Conservation (phyloP, 2,888 invertebrate genomes). For the Synanthedon formicaeformis region DNA sequence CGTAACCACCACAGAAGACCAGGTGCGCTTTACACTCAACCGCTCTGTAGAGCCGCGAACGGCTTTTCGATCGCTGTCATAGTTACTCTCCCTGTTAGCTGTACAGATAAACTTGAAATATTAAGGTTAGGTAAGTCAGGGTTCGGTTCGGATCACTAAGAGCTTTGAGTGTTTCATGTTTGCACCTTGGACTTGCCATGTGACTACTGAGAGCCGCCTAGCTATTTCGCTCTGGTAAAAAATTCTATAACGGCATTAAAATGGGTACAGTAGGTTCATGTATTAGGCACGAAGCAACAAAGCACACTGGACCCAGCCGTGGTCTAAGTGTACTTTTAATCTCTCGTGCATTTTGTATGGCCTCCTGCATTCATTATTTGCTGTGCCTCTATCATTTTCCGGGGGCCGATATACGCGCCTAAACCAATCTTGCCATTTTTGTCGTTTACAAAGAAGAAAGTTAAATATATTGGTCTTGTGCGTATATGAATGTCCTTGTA, state of each 20-base stretch:
- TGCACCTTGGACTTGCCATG: constrained; percentile 73
- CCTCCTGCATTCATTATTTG: background rate
- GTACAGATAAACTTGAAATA: constrained; percentile 9
- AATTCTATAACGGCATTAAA: constrained; percentile 39
- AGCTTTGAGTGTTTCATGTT: constrained; percentile 73
- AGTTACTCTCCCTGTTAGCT: constrained; percentile 44
- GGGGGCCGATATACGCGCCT: background rate
- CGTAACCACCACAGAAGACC: constrained; percentile 59
- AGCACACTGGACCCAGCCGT: background rate
- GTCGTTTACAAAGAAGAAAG: background rate
- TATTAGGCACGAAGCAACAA: background rate
- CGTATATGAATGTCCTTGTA: constrained; percentile 53
- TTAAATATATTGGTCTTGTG: background rate
- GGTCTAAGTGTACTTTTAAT: background rate
- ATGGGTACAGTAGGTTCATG: background rate
- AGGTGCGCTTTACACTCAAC: constrained; percentile 35
- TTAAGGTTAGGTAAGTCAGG: constrained; percentile 50
- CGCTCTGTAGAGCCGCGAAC: constrained; percentile 23
- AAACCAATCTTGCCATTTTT: background rate
- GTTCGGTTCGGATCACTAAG: constrained; percentile 57
- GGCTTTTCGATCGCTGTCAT: constrained; percentile 39
- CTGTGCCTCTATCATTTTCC: background rate
- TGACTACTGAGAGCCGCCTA: constrained; percentile 67
- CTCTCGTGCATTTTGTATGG: background rate
- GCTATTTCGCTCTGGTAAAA: constrained; percentile 65